These are phyloP conservation scores for Mya arenaria DNA, from an alignment of 1,140 invertebrate genomes.

Conservation along the genomic window DNA sequence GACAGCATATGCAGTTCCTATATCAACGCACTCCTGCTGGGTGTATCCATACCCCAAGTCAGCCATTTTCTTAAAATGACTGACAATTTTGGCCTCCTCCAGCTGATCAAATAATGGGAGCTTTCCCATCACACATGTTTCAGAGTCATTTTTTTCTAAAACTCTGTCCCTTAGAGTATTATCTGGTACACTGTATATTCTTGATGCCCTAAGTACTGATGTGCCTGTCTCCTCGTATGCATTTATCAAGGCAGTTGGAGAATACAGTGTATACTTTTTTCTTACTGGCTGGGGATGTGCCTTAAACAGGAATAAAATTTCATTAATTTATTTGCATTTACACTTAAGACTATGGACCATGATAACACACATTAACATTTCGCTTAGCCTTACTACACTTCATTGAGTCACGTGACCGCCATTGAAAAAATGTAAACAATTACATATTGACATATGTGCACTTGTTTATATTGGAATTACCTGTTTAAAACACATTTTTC, in stretches of 20 bases:
- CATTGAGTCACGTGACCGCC: no score
- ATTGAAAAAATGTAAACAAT: no score
- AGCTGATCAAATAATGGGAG: background rate
- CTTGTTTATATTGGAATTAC: no score
- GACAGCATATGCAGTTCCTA: background rate
- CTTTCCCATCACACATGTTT: background rate
- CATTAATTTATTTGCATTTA: no score
- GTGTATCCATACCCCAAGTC: constrained; percentile 16
- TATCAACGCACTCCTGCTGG: constrained; percentile 7
- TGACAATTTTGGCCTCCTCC: constrained; percentile 31
- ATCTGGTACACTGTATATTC: background rate
- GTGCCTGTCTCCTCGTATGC: constrained; percentile 8
- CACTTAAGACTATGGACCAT: no score
- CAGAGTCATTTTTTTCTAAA: background rate
- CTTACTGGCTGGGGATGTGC: constrained; percentile 15
- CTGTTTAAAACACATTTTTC: no score
- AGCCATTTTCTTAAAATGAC: constrained; percentile 12
- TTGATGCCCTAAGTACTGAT: background rate
- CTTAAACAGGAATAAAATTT: constrained; percentile 4
- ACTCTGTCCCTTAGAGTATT: constrained; percentile 14
- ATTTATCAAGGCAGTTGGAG: background rate
- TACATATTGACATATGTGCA: no score
- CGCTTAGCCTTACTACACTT: no score
- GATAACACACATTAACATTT: no score
- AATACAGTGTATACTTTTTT: constrained; percentile 19